Conservation (phyloP, 2,888 invertebrate species). For the Hipparchia semele region DNA sequence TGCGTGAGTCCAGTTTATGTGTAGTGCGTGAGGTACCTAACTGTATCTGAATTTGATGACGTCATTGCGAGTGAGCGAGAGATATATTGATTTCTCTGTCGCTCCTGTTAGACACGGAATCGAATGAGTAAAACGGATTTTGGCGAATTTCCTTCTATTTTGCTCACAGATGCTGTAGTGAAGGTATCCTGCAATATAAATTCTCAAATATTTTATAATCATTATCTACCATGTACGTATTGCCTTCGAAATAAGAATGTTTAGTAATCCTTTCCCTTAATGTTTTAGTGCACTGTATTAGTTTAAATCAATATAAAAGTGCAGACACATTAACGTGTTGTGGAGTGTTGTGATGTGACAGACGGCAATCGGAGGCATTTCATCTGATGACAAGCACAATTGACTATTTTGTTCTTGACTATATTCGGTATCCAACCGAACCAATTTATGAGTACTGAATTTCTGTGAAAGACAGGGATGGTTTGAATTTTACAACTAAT, state of each 20-base stretch:
- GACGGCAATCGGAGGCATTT: not conserved
- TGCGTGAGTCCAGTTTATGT: too few relatives aligned
- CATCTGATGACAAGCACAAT: too few relatives aligned
- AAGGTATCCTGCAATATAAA: not conserved
- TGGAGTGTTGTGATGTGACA: not conserved
- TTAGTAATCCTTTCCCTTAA: slow-evolving; percentile 12
- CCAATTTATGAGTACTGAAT: too few relatives aligned
- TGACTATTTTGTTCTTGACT: too few relatives aligned
- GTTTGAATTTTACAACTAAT: too few relatives aligned
- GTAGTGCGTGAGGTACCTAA: too few relatives aligned
- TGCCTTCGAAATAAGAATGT: not conserved
- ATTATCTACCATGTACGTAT: not conserved
- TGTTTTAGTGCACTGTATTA: slow-evolving; percentile 11
- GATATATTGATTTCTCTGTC: not conserved
- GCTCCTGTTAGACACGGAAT: not conserved
- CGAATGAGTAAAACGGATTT: not conserved
- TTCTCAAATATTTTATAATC: not conserved
- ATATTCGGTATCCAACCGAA: too few relatives aligned
- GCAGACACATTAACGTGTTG: not conserved
- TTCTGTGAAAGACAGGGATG: too few relatives aligned
- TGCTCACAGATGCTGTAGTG: not conserved
- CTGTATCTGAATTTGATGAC: too few relatives aligned
- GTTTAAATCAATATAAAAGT: not conserved
- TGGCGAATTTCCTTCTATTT: not conserved
- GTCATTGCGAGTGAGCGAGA: too few relatives aligned